Base-by-base conservation (phyloP, 2,888 invertebrate species). In the Drosophila setosimentum region DNA sequence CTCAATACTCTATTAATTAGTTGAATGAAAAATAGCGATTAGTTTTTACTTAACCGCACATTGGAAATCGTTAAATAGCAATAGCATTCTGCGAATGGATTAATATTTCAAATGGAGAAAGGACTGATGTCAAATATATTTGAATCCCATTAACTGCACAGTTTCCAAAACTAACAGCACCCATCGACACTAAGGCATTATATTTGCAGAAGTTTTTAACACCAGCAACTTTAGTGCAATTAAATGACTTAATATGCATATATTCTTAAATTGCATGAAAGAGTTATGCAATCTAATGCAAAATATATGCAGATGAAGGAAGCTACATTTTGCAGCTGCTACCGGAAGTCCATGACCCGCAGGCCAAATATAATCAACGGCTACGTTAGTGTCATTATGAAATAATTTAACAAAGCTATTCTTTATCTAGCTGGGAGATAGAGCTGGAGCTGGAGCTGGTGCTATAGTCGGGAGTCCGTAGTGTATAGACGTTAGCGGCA, bases 341-440 rank as follows among this genome's bases (percentile, higher is more conserved):
- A 77, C 88, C 79, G 85, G 90, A 89, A 78, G 76, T 82, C 76
- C 86, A 74, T 79, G 85, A 85, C 88, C 88, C 90, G 73, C 77
- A 76, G 85, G 86, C 86, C 64, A 87, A 88, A 89, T 80, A 89
- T 85, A 85, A 85, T 85, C 85, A 85, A 85, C 90, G 70, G 63
- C 82, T 73, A 70, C 85, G 82, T 87, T 90, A 87, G 88, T 83
- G 88, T 88, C 85, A 85, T 85, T 90, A 90, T 85, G 90, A 85
- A 90, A 90, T 85, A 85, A 90, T 90, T 88, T 79, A 87, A 85
- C 90, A 85, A 85, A 85, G 90, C 77, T 82, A 76, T 85, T 85
- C 87, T 87, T 89, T 89, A 79, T 76, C 74, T 76, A 53, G 81
- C 71, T 55, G 55, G 49, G 51, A 66, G 68, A 42, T 33, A 53